These are phyloP conservation scores for Hyles vespertilio DNA, from an alignment of 1,140 invertebrate species.

Conservation along the genomic window DNA sequence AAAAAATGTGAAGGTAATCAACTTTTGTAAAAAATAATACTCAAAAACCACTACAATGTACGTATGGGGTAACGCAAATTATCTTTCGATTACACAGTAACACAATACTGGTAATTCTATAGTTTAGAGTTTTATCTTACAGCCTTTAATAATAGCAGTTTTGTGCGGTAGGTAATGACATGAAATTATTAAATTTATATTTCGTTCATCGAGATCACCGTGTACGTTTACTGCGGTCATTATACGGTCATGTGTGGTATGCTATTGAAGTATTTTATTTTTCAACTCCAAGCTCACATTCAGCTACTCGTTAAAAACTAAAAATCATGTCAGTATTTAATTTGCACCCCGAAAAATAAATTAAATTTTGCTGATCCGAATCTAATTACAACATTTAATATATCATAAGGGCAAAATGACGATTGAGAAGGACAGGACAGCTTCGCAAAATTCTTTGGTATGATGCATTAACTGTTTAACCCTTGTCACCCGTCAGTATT, in stretches of 20 bases:
- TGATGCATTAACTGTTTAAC: conserved; percentile 8
- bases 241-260: too few relatives aligned
- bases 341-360: too few relatives aligned
- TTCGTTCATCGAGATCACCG: too few relatives aligned
- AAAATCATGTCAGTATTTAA: too few relatives aligned
- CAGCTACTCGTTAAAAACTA: too few relatives aligned
- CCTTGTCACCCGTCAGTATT: conserved; percentile 49
- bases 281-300: too few relatives aligned
- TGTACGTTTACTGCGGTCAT: too few relatives aligned
- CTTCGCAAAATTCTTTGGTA: neutral
- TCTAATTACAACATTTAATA: too few relatives aligned
- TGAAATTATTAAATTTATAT: conserved; percentile 2
- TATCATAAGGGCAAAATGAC: neutral
- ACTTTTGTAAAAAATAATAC: too few relatives aligned
- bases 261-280: too few relatives aligned
- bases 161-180: conserved; percentile 16
- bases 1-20: conserved; percentile 6
- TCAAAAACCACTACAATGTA: conserved; percentile 1
- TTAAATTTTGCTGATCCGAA: too few relatives aligned
- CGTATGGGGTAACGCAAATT: conserved; percentile 6
- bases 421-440: neutral
- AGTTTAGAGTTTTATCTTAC: conserved; percentile 19
- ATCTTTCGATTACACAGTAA: conserved; percentile 13
- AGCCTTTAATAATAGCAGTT: conserved; percentile 15
- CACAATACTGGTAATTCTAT: conserved; percentile 14